These are phyloP conservation scores for Xenopus petersii DNA, from an alignment of 2,797 vertebrate genomes.

Conservation along the genomic window DNA sequence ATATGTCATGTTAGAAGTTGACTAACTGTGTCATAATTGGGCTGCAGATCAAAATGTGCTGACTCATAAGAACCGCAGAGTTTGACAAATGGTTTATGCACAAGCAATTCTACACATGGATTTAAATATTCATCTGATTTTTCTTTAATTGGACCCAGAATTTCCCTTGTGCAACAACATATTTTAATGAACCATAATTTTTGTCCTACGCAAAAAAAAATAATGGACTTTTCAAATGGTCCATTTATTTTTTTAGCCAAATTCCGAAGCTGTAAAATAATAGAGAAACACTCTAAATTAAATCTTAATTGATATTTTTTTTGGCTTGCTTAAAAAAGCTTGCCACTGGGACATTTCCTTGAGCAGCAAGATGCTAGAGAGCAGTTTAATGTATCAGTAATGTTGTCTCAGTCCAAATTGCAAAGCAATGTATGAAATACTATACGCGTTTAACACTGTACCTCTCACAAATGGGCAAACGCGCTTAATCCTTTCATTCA, in stretches of 20 bases:
- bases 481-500: too few species aligned
- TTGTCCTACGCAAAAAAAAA: constrained; percentile 3
- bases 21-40: constrained; percentile 14
- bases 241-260: background rate
- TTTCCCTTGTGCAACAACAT: constrained; percentile 8
- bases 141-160: constrained; percentile 30
- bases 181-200: constrained; percentile 20
- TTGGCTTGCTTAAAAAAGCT: background rate
- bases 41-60: constrained; percentile 7
- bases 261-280: background rate
- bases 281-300: background rate
- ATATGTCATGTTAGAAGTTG: constrained; percentile 7
- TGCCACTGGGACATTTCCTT: background rate
- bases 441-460: too few species aligned
- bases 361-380: background rate
- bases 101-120: constrained; percentile 12
- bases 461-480: too few species aligned
- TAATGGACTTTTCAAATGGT: constrained; percentile 1
- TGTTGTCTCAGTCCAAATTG: background rate
- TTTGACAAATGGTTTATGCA: constrained; percentile 32
- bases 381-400: background rate
- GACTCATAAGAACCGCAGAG: constrained; percentile 19
- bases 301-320: constrained; percentile 4
- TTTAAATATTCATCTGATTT: constrained; percentile 20
- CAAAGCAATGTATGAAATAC: background rate